Conservation (phyloP, 2,888 invertebrate genomes). For the Seira sanloemensis region DNA sequence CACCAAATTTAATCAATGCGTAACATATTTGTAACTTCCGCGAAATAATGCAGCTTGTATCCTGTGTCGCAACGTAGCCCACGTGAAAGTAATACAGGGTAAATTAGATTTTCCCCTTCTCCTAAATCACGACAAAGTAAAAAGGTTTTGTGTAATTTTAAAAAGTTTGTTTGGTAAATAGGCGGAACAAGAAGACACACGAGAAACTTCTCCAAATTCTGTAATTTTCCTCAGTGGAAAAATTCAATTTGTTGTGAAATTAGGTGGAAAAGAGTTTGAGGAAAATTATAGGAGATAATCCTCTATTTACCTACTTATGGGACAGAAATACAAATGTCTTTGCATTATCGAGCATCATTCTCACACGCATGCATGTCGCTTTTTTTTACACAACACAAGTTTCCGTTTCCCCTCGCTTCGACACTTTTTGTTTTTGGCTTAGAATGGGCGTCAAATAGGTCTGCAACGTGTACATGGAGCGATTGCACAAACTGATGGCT, state of each 20-base stretch:
- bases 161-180: background rate
- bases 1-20: slow-evolving; percentile 40
- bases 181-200: background rate
- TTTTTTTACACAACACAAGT: too few species aligned
- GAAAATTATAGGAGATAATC: background rate
- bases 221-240: background rate
- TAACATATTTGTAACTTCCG: background rate
- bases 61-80: background rate
- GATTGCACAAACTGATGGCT: too few species aligned
- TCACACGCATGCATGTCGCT: background rate
- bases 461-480: too few species aligned
- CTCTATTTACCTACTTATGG: background rate
- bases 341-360: background rate
- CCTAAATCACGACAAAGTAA: background rate
- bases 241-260: background rate
- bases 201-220: background rate
- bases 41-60: background rate
- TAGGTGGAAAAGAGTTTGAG: background rate
- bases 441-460: too few species aligned
- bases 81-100: background rate
- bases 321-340: background rate
- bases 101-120: background rate
- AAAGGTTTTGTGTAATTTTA: background rate
- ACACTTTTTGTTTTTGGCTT: too few species aligned
- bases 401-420: background rate